Percentiles rank a stretch among this genome's conserved stretches.
Evolutionary conservation across 2,888 invertebrate genomes (phyloP).

Genomic region (Rosalia funebris): DNA sequence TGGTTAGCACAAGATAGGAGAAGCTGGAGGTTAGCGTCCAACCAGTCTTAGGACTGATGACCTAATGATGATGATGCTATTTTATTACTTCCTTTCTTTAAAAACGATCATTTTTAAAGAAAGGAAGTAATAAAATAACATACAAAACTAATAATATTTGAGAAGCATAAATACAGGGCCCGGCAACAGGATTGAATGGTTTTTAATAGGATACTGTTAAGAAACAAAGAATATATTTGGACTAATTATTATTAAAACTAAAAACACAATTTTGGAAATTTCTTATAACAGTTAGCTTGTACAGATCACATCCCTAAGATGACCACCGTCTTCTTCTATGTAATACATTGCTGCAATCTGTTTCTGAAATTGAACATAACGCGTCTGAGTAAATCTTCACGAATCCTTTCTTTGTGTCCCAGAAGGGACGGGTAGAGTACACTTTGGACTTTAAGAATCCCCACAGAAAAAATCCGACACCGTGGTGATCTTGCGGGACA

Average conservation of each 20-base stretch:
- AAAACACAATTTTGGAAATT: not conserved
- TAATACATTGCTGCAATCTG: not conserved
- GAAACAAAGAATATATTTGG: not conserved
- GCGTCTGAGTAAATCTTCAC: not conserved
- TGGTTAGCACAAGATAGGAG: too few species aligned
- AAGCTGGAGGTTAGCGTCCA: too few species aligned
- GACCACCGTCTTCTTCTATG: not conserved
- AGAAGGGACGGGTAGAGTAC: not conserved
- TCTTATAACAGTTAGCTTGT: not conserved
- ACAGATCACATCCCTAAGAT: not conserved
- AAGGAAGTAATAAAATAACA: too few species aligned
- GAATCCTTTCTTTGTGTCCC: not conserved
- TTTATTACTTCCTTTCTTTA: too few species aligned
- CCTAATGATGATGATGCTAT: too few species aligned
- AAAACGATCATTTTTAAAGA: too few species aligned
- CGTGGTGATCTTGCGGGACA: not conserved
- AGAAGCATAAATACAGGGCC: too few species aligned
- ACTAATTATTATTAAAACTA: not conserved
- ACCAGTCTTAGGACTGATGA: too few species aligned
- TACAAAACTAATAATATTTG: too few species aligned
- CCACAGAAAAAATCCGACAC: too few species aligned
- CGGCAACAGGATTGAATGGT: too few species aligned
- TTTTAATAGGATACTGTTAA: not conserved
- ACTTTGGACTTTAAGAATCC: too few species aligned
- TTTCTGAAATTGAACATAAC: not conserved